A percentile compares a stretch with the other conserved stretches of the same genome.
Evolutionary conservation across 1,140 invertebrate species (phyloP).

Genomic region (Eurytemora carolleeae): DNA sequence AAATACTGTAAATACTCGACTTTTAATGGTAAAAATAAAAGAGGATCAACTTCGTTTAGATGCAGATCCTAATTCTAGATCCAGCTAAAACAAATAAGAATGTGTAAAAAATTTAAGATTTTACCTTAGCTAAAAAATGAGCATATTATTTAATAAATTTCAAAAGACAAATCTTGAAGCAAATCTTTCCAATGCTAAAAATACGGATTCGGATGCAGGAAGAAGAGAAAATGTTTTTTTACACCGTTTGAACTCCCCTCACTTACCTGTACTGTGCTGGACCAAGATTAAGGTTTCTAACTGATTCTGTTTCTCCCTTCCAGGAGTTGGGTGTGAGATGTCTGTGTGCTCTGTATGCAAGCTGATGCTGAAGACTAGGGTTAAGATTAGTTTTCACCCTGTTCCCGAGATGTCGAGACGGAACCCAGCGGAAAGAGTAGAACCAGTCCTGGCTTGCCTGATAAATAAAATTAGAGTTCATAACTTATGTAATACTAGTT

Average conservation of each 20-base stretch:
- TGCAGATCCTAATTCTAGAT: neutral
- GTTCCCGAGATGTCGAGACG: neutral
- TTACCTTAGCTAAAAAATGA: neutral
- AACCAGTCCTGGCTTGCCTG: neutral
- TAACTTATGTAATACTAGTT: neutral
- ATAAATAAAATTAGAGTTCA: neutral
- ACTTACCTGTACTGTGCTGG: neutral
- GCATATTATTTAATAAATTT: neutral
- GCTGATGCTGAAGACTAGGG: neutral
- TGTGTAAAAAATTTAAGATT: neutral
- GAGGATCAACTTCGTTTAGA: too few species aligned
- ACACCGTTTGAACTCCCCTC: too few species aligned
- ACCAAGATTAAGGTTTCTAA: neutral
- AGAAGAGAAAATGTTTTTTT: too few species aligned
- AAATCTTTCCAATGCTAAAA: neutral
- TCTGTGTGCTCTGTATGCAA: neutral
- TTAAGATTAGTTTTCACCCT: neutral
- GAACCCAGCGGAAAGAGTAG: neutral
- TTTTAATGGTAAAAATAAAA: too few species aligned
- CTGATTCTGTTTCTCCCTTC: neutral
- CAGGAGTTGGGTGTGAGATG: neutral
- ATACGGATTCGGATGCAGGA: too few species aligned
- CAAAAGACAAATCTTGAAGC: neutral
- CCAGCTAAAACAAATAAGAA: neutral
- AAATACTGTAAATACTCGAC: neutral